Conservation (phyloP, 2,888 invertebrate species). For the Archips xylosteana region DNA sequence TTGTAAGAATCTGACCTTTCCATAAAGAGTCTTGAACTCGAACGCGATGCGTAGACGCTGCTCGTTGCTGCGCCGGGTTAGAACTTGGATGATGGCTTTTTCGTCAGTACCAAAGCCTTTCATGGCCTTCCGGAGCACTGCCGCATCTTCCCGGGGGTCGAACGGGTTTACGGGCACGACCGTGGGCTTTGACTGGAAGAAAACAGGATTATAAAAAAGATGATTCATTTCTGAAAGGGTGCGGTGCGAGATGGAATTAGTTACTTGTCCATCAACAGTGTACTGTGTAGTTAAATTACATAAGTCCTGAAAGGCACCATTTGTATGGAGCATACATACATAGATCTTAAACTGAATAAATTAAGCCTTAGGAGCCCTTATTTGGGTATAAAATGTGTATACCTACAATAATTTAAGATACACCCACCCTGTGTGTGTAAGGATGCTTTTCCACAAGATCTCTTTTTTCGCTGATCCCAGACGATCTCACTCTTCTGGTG, state of each 20-base stretch:
- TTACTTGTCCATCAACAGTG: no score
- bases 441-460: background rate
- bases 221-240: background rate
- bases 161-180: constrained; percentile 91
- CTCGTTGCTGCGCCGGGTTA: constrained; percentile 92
- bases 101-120: constrained; percentile 97
- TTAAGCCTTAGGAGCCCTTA: no score
- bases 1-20: constrained; percentile 87
- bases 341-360: no score
- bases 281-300: no score
- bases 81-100: constrained; percentile 93
- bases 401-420: no score
- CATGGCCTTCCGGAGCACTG: constrained; percentile 94
- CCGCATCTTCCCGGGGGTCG: constrained; percentile 92
- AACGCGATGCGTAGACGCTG: constrained; percentile 94
- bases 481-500: background rate
- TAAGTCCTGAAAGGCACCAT: no score
- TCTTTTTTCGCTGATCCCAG: background rate
- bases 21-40: constrained; percentile 94
- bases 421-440: no score
- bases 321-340: no score
- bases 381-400: no score
- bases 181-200: constrained; percentile 89
- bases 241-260: no score
- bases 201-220: background rate